A percentile compares a stretch with the other conserved stretches of the same genome.
Evolutionary conservation across 1,140 invertebrate species (phyloP).

Genomic region (Argopecten irradians): DNA sequence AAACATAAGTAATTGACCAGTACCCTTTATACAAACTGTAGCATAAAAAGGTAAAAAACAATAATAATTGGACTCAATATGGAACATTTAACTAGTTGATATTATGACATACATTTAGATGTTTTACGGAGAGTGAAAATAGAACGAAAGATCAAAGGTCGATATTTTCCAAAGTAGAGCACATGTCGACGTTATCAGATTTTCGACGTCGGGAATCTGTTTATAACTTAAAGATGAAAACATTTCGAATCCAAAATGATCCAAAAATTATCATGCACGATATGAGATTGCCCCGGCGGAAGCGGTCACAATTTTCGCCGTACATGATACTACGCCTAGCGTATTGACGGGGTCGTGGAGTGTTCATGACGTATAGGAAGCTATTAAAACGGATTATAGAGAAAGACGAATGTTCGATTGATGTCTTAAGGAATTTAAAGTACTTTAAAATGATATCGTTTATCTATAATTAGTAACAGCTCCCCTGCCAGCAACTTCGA

Average conservation of each 20-base stretch:
- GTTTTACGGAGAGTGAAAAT: not conserved
- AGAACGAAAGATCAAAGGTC: not conserved
- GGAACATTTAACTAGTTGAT: not conserved
- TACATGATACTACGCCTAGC: not conserved
- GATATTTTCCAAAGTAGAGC: not conserved
- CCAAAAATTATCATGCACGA: slow-evolving; percentile 21
- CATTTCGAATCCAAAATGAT: not conserved
- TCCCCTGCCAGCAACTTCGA: no score
- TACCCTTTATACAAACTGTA: no score
- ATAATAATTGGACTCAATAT: no score
- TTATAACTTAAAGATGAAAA: slow-evolving; percentile 12
- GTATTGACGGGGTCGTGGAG: not conserved
- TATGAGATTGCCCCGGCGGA: not conserved
- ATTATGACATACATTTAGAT: not conserved
- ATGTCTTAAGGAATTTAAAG: no score
- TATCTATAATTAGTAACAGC: no score
- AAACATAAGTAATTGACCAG: no score
- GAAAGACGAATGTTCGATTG: no score
- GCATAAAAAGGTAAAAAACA: no score
- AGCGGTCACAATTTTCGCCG: not conserved
- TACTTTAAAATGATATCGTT: no score
- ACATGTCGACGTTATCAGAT: not conserved
- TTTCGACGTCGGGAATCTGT: not conserved
- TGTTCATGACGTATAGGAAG: not conserved
- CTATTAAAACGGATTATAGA: no score